phyloP scores from a whole-genome alignment of 2,888 invertebrate species.

The Tinea trinotella region DNA sequence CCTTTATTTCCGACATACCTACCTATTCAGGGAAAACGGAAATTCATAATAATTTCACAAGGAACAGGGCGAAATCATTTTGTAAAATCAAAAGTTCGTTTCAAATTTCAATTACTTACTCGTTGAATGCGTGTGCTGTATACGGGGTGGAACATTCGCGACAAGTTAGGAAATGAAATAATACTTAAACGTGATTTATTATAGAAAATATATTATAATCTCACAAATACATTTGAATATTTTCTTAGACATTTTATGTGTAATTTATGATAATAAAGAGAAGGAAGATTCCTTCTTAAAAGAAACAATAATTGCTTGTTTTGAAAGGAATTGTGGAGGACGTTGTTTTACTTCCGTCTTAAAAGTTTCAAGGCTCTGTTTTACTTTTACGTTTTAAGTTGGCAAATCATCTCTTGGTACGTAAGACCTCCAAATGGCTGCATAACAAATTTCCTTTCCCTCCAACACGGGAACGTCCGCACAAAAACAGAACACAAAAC shows the following conservation, averaged over 20 bases:
- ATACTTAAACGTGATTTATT: conserved; percentile 69
- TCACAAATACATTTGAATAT: conserved; percentile 40
- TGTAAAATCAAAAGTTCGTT: conserved; percentile 68
- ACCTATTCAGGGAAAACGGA: conserved; percentile 26
- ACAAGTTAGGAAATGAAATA: conserved; percentile 62
- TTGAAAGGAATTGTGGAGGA: background rate
- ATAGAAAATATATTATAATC: conserved; percentile 52
- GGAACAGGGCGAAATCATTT: conserved; percentile 53
- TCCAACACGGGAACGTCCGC: conserved; percentile 46
- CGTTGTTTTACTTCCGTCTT: conserved; percentile 2
- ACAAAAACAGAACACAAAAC: conserved; percentile 65
- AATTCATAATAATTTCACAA: conserved; percentile 66
- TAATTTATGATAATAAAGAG: conserved; percentile 13
- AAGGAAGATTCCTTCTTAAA: background rate
- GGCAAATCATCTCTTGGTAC: conserved; percentile 36
- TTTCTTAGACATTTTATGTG: conserved; percentile 3
- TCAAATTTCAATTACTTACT: conserved; percentile 71
- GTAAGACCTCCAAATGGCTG: conserved; percentile 21
- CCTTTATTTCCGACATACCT: conserved; percentile 16
- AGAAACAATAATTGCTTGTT: background rate
- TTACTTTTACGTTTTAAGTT: conserved; percentile 4
- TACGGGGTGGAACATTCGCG: conserved; percentile 32
- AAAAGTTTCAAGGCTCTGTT: conserved; percentile 7
- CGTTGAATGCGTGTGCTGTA: conserved; percentile 65
- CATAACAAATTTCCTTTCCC: conserved; percentile 54